These are phyloP conservation scores for Pollenia labialis DNA, from an alignment of 2,888 invertebrate species.

Conservation along the genomic window DNA sequence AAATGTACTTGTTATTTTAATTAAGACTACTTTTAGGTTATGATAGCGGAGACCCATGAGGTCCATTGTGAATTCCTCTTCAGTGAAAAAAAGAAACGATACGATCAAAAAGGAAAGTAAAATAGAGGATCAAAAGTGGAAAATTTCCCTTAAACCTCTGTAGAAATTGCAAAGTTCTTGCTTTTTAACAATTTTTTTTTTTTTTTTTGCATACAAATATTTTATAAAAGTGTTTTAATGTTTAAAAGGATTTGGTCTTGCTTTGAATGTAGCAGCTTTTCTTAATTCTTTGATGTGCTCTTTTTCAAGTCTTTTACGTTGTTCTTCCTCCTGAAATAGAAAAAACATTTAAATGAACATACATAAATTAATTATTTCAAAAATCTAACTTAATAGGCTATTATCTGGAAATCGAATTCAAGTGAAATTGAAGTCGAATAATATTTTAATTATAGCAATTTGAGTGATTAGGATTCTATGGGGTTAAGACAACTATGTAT, in stretches of 20 bases:
- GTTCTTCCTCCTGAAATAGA: conserved; percentile 80
- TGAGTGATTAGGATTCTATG: too few relatives aligned
- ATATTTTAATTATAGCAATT: too few relatives aligned
- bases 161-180: not conserved
- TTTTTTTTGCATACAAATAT: conserved; percentile 14
- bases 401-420: not conserved
- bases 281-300: conserved; percentile 80
- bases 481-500: too few relatives aligned
- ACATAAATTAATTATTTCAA: not conserved
- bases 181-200: conserved; percentile 33
- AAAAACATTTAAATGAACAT: conserved; percentile 6
- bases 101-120: not conserved
- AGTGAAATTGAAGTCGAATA: too few relatives aligned
- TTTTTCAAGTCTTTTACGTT: conserved; percentile 80
- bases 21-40: too few relatives aligned
- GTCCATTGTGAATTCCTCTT: too few relatives aligned
- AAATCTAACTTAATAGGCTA: not conserved
- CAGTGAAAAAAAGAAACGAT: too few relatives aligned
- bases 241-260: conserved; percentile 83
- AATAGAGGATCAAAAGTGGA: not conserved
- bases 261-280: conserved; percentile 82
- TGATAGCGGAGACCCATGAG: too few relatives aligned
- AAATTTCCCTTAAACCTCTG: too few relatives aligned
- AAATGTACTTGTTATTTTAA: too few relatives aligned
- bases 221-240: conserved; percentile 73